Conservation (phyloP, 2,888 invertebrate species). For the Hypercompe scribonia region DNA sequence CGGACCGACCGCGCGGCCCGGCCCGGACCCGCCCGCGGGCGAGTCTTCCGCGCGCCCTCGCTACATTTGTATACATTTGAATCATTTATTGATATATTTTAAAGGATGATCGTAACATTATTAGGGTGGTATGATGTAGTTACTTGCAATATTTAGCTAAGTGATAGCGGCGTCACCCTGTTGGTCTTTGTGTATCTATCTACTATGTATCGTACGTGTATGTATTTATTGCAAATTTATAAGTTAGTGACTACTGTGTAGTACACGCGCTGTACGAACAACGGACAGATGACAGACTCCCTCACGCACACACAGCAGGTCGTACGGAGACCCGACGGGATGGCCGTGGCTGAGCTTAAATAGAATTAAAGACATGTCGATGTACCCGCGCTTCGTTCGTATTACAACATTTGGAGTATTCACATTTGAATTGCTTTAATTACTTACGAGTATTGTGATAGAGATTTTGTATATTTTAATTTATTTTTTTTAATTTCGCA, state of each 20-base stretch:
- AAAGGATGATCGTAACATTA: constrained; percentile 67
- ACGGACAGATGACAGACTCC: constrained; percentile 31
- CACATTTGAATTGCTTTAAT: constrained; percentile 86
- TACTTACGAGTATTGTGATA: constrained; percentile 87
- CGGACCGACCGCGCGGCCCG: constrained; percentile 23
- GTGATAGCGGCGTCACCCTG: constrained; percentile 74
- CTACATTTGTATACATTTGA: constrained; percentile 73
- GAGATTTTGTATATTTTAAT: constrained; percentile 87
- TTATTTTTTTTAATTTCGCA: constrained; percentile 86
- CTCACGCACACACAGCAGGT: constrained; percentile 10
- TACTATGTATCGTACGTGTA: constrained; percentile 64
- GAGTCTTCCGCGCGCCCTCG: constrained; percentile 65
- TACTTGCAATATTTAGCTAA: constrained; percentile 82
- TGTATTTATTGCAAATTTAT: constrained; percentile 69
- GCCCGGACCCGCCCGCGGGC: constrained; percentile 27
- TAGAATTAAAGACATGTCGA: constrained; percentile 59
- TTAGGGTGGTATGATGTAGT: constrained; percentile 81
- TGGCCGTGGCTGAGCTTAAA: constrained; percentile 51
- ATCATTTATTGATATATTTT: constrained; percentile 75
- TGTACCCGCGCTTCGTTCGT: constrained; percentile 77
- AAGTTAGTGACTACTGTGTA: constrained; percentile 75
- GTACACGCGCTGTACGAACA: constrained; percentile 56
- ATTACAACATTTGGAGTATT: constrained; percentile 85
- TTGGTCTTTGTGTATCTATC: constrained; percentile 65
- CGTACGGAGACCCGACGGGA: constrained; percentile 32